Conservation (phyloP, 2,113 vertebrate species). For the Trogon melanurus region DNA sequence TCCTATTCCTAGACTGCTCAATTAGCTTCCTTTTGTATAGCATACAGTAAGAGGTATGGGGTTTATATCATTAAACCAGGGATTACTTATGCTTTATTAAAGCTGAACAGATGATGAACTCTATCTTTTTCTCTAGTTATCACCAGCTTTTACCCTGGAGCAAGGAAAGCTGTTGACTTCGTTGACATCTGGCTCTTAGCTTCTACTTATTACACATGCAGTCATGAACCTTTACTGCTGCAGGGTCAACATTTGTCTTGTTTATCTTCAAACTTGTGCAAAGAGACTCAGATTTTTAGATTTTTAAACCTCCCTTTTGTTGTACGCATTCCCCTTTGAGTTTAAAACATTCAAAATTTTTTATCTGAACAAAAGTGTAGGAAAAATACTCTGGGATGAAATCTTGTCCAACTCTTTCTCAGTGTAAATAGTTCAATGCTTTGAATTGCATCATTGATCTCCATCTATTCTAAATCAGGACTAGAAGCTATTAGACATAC, state of each 20-base stretch:
- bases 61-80: not conserved
- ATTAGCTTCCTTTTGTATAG: not conserved
- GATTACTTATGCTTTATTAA: not conserved
- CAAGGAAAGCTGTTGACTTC: not conserved
- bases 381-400: not conserved
- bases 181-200: constrained; percentile 5
- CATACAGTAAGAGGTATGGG: not conserved
- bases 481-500: not conserved
- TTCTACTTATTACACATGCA: constrained; percentile 21
- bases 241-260: constrained; percentile 9
- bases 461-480: not conserved
- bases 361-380: not conserved
- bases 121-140: not conserved
- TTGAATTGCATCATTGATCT: not conserved
- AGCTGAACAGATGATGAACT: not conserved
- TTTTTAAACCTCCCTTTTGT: not conserved
- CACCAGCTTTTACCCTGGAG: not conserved
- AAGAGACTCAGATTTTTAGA: not conserved
- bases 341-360: not conserved
- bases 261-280: not conserved
- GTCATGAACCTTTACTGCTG: not conserved
- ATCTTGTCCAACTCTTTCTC: not conserved
- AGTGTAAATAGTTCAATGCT: not conserved
- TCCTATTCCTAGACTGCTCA: not conserved
- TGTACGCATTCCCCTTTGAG: not conserved